Evolutionary conservation across 2,888 invertebrate genomes (phyloP).

Genomic region (Colletes collaris): DNA sequence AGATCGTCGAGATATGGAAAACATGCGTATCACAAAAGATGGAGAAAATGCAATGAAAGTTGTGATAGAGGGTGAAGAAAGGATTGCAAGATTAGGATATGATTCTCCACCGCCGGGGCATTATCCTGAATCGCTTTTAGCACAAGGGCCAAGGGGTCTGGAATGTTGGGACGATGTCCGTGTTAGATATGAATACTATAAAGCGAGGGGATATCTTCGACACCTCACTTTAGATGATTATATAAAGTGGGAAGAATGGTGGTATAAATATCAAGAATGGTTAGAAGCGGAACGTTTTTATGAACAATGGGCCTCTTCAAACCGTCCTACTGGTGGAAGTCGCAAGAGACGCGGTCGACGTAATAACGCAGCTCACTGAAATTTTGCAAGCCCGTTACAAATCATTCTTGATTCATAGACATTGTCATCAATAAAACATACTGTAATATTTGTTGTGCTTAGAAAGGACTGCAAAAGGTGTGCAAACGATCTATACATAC

Average conservation of each 20-base stretch:
- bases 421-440: slow-evolving; percentile 61
- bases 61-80: slow-evolving; percentile 87
- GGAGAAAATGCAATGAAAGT: slow-evolving; percentile 89
- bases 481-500: slow-evolving; percentile 57
- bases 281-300: slow-evolving; percentile 91
- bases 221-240: slow-evolving; percentile 92
- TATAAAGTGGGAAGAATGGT: slow-evolving; percentile 97
- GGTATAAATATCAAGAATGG: slow-evolving; percentile 97
- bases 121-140: slow-evolving; percentile 90
- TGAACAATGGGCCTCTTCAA: slow-evolving; percentile 86
- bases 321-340: slow-evolving; percentile 82
- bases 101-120: slow-evolving; percentile 88
- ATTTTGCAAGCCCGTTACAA: slow-evolving; percentile 21
- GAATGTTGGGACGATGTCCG: slow-evolving; percentile 95
- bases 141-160: slow-evolving; percentile 89
- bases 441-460: slow-evolving; percentile 65
- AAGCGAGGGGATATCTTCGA: slow-evolving; percentile 92
- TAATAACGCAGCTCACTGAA: slow-evolving; percentile 76
- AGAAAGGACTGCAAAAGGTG: slow-evolving; percentile 59
- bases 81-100: slow-evolving; percentile 84
- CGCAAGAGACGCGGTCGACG: slow-evolving; percentile 79
- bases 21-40: slow-evolving; percentile 93
- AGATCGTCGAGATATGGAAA: slow-evolving; percentile 93
- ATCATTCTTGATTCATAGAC: slow-evolving; percentile 54
- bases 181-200: slow-evolving; percentile 94